Conservation (phyloP, 2,113 vertebrate genomes). For the Ivindomyrus marchei region DNA sequence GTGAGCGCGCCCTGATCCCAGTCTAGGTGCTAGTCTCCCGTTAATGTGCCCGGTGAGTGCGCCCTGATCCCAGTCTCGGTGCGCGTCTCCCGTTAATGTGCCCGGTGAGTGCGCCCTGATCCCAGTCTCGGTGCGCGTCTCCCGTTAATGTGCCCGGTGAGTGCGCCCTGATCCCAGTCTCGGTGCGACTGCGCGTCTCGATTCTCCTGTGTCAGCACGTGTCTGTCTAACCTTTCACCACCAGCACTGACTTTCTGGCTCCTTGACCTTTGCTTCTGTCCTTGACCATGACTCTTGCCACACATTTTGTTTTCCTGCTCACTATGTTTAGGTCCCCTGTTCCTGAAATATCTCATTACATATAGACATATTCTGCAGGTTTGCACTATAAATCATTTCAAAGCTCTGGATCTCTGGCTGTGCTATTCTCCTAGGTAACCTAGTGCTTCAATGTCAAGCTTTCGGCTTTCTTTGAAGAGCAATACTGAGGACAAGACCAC, state of each 20-base stretch:
- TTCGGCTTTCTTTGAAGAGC: neutral
- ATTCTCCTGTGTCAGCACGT: neutral
- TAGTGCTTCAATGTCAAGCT: neutral
- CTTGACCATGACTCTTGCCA: neutral
- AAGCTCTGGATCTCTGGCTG: neutral
- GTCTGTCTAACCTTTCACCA: neutral
- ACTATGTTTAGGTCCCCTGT: neutral
- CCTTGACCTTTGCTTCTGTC: neutral
- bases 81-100: too few relatives aligned
- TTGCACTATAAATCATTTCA: neutral
- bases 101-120: too few relatives aligned
- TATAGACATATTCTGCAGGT: too few relatives aligned
- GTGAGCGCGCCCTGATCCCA: too few relatives aligned
- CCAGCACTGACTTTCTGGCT: neutral
- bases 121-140: neutral
- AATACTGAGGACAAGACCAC: neutral
- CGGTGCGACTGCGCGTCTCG: too few relatives aligned
- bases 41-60: too few relatives aligned
- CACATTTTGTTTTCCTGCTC: neutral
- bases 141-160: neutral
- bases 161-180: neutral
- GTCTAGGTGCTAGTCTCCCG: too few relatives aligned
- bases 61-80: too few relatives aligned
- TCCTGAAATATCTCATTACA: too few relatives aligned
- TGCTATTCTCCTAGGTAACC: neutral